phyloP scores from a whole-genome alignment of 2,797 vertebrate species.

The Bradypus variegatus region DNA sequence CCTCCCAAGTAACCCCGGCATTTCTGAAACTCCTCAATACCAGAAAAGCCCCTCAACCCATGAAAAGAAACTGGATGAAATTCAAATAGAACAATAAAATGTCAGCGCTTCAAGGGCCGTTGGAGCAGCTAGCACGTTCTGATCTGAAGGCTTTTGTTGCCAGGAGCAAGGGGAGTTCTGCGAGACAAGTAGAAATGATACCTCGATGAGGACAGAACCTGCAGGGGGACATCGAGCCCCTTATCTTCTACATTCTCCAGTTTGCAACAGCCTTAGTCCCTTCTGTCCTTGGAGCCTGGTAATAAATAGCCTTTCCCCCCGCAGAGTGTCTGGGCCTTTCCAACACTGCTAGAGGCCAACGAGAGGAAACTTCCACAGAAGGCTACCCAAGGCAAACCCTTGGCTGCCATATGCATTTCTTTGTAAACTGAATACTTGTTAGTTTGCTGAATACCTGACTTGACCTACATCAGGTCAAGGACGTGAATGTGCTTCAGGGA shows the following conservation, averaged over 20 bases:
- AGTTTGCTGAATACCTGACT: background rate
- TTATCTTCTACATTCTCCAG: background rate
- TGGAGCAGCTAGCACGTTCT: slow-evolving; percentile 33
- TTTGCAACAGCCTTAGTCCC: background rate
- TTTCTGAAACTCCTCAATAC: slow-evolving; percentile 19
- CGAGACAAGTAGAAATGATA: background rate
- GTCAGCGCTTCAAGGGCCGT: slow-evolving; percentile 24
- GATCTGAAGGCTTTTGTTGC: slow-evolving; percentile 31
- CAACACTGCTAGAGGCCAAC: background rate
- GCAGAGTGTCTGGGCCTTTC: background rate
- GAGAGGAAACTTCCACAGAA: background rate
- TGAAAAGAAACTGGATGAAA: slow-evolving; percentile 39
- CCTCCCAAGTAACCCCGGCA: background rate
- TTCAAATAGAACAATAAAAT: slow-evolving; percentile 38
- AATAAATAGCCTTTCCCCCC: background rate
- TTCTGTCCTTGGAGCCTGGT: background rate
- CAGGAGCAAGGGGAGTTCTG: background rate
- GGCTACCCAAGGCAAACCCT: background rate
- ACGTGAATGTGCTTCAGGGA: background rate
- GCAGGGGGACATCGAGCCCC: background rate
- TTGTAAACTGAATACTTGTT: background rate
- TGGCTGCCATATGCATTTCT: background rate
- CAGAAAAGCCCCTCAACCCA: background rate
- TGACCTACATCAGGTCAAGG: background rate
- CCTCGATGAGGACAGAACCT: background rate